Evolutionary conservation across 2,888 invertebrate genomes (phyloP).

Genomic region (Microctonus brassicae): DNA sequence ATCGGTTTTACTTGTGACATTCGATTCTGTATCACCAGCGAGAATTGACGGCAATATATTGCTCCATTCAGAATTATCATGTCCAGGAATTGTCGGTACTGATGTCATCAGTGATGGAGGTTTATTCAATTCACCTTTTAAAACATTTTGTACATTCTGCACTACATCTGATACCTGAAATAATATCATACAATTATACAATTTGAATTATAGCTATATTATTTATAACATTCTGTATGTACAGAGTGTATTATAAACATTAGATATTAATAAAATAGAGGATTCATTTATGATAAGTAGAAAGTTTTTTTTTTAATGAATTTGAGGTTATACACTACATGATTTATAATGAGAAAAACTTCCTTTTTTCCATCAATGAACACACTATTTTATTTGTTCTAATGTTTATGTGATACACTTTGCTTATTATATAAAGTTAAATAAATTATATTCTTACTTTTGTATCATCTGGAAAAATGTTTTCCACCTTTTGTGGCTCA

Average conservation of each 20-base stretch:
- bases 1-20: slow-evolving; percentile 71
- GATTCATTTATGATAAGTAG: no score
- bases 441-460: slow-evolving; percentile 49
- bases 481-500: slow-evolving; percentile 56
- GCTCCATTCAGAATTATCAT: slow-evolving; percentile 75
- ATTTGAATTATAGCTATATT: neutral
- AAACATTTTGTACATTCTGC: slow-evolving; percentile 85
- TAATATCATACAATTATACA: neutral
- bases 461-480: slow-evolving; percentile 53
- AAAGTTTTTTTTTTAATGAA: no score
- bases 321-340: no score
- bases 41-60: slow-evolving; percentile 85
- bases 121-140: slow-evolving; percentile 81
- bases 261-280: no score
- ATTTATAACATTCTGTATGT: no score
- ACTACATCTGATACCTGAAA: slow-evolving; percentile 81
- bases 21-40: slow-evolving; percentile 76
- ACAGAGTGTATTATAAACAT: no score
- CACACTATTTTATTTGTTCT: no score
- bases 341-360: no score
- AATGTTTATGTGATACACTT: no score
- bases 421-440: neutral
- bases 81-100: slow-evolving; percentile 64
- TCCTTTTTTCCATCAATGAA: no score
- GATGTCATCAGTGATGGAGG: slow-evolving; percentile 57